Evolutionary conservation across 92 coral and sea anemone species (phyloP).

Genomic region (Palythoa caribaeorum): DNA sequence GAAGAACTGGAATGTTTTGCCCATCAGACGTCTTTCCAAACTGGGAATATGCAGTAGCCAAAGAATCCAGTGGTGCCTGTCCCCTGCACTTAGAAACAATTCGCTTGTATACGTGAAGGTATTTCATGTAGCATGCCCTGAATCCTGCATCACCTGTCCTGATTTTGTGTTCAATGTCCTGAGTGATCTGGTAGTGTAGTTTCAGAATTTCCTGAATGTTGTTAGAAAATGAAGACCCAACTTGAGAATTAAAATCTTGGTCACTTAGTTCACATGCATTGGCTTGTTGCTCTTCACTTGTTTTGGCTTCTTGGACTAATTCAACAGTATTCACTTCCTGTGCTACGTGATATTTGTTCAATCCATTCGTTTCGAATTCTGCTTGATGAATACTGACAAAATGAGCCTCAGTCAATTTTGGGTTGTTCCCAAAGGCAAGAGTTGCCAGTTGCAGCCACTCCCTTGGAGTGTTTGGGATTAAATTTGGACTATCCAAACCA

Average conservation of each 20-base stretch:
- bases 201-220: conserved; percentile 28
- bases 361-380: conserved; percentile 36
- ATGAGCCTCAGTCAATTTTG: conserved; percentile 22
- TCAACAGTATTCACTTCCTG: no score
- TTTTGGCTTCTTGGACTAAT: no score
- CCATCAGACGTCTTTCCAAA: no score
- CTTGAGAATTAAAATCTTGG: no score
- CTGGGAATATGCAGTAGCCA: no score
- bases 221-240: no score
- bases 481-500: no score
- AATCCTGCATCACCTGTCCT: conserved; percentile 60
- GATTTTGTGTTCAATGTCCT: conserved; percentile 61
- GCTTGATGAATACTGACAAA: conserved; percentile 55
- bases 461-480: conserved; percentile 13
- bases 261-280: no score
- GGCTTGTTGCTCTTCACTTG: no score
- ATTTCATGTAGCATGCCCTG: conserved; percentile 45
- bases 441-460: no score
- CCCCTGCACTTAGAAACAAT: conserved; percentile 64
- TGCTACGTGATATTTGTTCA: no score
- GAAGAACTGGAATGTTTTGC: no score
- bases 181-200: conserved; percentile 54
- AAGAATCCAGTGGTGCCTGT: conserved; percentile 59
- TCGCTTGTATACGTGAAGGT: conserved; percentile 56
- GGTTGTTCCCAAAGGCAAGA: conserved; percentile 16